Evolutionary conservation across 2,113 vertebrate species (phyloP).

Genomic region (Pheucticus melanocephalus): DNA sequence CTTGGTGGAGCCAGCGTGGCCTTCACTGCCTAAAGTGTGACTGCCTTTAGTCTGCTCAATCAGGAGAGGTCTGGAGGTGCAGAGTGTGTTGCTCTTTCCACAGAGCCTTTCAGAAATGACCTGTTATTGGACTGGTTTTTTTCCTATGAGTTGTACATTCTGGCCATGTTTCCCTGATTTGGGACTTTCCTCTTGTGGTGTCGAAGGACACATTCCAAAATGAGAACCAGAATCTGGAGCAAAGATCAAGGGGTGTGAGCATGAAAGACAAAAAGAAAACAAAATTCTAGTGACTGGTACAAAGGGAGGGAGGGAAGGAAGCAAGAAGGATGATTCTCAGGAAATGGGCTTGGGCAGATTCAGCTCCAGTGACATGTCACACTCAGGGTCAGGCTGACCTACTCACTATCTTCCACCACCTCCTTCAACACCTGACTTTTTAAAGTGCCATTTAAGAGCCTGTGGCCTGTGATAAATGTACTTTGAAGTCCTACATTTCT

Average conservation of each 20-base stretch:
- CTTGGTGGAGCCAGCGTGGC: neutral
- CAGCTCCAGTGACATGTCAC: neutral
- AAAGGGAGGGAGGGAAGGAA: neutral
- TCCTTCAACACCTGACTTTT: neutral
- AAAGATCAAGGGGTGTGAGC: neutral
- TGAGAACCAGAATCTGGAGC: neutral
- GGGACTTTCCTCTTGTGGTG: neutral
- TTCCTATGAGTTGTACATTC: rapidly evolving
- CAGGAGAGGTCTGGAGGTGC: neutral
- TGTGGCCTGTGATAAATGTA: neutral
- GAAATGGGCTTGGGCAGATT: neutral
- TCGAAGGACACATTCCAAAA: neutral
- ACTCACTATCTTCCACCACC: neutral
- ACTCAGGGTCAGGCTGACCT: neutral
- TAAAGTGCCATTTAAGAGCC: neutral
- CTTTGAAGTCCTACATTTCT: neutral
- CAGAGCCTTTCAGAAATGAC: neutral
- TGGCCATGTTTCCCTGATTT: neutral
- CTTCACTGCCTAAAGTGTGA: neutral
- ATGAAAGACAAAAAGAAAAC: neutral
- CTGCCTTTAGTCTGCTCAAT: neutral
- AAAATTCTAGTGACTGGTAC: rapidly evolving
- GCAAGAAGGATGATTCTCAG: neutral
- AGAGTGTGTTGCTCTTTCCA: neutral
- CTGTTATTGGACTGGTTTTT: neutral